Evolutionary conservation across 2,113 vertebrate genomes (phyloP).

Genomic region (Pelecanoides urinatrix): DNA sequence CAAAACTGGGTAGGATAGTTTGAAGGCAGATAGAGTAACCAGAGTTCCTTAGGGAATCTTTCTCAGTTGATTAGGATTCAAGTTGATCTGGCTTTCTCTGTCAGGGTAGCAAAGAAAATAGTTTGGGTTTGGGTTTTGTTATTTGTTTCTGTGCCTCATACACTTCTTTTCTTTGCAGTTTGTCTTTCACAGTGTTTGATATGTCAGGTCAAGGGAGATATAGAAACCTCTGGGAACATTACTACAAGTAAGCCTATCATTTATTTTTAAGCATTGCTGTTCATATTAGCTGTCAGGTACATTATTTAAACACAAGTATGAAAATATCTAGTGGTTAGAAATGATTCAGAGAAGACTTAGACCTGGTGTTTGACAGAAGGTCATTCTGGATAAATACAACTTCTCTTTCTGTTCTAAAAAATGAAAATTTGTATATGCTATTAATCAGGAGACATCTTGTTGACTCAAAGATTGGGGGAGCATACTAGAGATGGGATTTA

Average conservation of each 20-base stretch:
- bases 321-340: background rate
- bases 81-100: background rate
- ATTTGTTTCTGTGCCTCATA: background rate
- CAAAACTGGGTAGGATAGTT: background rate
- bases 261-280: constrained; percentile 4
- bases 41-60: background rate
- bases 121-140: background rate
- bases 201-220: constrained; percentile 99
- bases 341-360: background rate
- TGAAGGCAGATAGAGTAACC: background rate
- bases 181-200: constrained; percentile 98
- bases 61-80: background rate
- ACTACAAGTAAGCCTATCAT: constrained; percentile 90
- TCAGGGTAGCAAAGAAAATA: background rate
- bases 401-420: background rate
- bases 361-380: background rate
- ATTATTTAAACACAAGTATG: background rate
- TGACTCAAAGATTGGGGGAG: background rate
- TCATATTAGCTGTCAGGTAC: background rate
- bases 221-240: constrained; percentile 98
- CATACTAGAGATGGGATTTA: background rate
- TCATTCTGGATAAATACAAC: background rate
- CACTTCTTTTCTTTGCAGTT: constrained; percentile 70
- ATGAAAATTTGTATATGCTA: background rate
- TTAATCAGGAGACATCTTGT: background rate